Percentiles rank a stretch among this genome's conserved stretches.
phyloP scores from a whole-genome alignment of 2,113 vertebrate species.

The Thinocorus orbignyianus region DNA sequence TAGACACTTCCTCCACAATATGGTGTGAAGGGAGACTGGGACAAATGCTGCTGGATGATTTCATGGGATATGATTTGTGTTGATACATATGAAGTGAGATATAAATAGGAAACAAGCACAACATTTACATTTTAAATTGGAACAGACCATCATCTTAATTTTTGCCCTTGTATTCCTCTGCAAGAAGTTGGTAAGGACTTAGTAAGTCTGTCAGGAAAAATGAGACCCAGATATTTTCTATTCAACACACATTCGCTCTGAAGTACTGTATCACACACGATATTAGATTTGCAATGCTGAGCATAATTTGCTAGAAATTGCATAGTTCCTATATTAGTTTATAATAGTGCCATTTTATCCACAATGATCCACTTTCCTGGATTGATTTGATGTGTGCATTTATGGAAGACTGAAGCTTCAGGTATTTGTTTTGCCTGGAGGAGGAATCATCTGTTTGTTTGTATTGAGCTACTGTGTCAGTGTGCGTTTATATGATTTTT shows the following conservation, averaged over 20 bases:
- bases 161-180: neutral
- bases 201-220: neutral
- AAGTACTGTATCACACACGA: neutral
- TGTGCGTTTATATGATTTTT: neutral
- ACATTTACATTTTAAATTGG: neutral
- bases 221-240: neutral
- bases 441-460: neutral
- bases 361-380: neutral
- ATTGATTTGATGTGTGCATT: neutral
- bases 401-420: constrained; percentile 20
- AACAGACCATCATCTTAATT: neutral
- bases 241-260: neutral
- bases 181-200: neutral
- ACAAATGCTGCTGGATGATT: neutral
- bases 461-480: neutral
- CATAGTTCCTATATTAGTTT: neutral
- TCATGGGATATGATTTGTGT: neutral
- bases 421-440: neutral
- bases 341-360: neutral
- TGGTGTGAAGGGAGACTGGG: neutral
- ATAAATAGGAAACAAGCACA: neutral
- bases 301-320: neutral
- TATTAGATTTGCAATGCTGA: neutral
- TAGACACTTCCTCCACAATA: neutral
- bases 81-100: neutral